Base-by-base conservation (phyloP, 1,140 invertebrate genomes). In the Halyomorpha halys region DNA sequence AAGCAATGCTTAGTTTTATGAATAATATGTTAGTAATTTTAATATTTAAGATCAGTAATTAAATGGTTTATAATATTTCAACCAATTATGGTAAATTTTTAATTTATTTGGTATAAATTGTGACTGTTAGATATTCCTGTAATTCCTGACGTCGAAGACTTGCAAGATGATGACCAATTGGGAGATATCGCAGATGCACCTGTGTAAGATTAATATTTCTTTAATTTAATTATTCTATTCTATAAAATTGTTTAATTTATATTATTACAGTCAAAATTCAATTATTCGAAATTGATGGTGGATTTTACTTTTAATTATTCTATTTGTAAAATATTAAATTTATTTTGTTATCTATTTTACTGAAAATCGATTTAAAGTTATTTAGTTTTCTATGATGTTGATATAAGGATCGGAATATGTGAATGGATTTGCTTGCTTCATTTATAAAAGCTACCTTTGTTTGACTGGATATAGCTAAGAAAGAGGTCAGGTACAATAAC, bases 121-220 rank as follows among this genome's bases (percentile, higher is more conserved):
- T 49, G 19, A 39, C 27, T 61, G 3, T 18, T 25, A 64, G 63
- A 64, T 44, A 64, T 64, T 25, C 63, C 63, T 23, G 15, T 59
- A 15, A 64, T 64, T n/a, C 63, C 63, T 21, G 63, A 64, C 45
- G 47, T 64, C 3, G 63, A 64, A 44, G 63, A 64, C 19, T 44
- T 51, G 21, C 47, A 64, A 18, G 63, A 64, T 56, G 63, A 59
- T 27, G 13, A 60, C 5, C 15, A 60, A 6, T 16, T 56, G 2
- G 23, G 39, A 9, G 59, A 60, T 44, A 44, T 60, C 44, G 59
- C 59, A 19, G 59, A 60, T n/a, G 59, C 59, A 44, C 59, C 59
- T 19, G 34, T 16, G 59, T 60, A 60, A 39, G n/a, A 23, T 59
- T 27, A 25, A 27, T 11, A 5, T 59, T 25, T 59, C 27, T 5